A percentile compares a stretch with the other conserved stretches of the same genome.
Evolutionary conservation across 2,888 invertebrate genomes (phyloP).

Genomic region (Gnatocerus cornutus): DNA sequence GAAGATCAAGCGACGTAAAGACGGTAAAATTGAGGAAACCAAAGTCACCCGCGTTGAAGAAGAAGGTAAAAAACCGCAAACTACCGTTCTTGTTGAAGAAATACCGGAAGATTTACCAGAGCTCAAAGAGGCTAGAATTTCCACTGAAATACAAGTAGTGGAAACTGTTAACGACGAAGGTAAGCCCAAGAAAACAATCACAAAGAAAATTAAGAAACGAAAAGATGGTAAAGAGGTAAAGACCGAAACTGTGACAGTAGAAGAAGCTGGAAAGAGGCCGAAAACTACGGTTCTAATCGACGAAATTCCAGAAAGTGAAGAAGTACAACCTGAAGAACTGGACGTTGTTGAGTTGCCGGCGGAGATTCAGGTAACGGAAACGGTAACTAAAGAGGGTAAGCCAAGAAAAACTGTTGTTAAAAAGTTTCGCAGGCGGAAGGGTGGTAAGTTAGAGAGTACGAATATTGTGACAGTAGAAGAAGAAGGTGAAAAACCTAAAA

Average conservation of each 20-base stretch:
- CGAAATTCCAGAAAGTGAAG: slow-evolving; percentile 58
- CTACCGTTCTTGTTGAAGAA: slow-evolving; percentile 61
- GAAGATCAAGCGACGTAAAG: slow-evolving; percentile 64
- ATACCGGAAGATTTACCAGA: slow-evolving; percentile 50
- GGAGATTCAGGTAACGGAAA: slow-evolving; percentile 59
- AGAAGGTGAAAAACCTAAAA: slow-evolving; percentile 70
- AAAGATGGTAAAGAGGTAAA: slow-evolving; percentile 59
- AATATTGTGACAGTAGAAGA: slow-evolving; percentile 68
- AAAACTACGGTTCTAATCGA: slow-evolving; percentile 58
- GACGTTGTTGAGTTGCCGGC: slow-evolving; percentile 59
- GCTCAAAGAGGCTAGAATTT: slow-evolving; percentile 14
- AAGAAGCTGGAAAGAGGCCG: slow-evolving; percentile 67
- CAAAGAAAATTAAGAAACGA: slow-evolving; percentile 61
- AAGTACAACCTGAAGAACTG: slow-evolving; percentile 53
- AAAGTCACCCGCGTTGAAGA: slow-evolving; percentile 68
- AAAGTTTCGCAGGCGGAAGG: slow-evolving; percentile 67
- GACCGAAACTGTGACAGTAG: slow-evolving; percentile 69
- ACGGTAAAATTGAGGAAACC: slow-evolving; percentile 67
- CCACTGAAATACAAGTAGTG: slow-evolving; percentile 57
- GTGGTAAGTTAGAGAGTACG: slow-evolving; percentile 68
- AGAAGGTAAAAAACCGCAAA: slow-evolving; percentile 64
- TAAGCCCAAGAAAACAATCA: slow-evolving; percentile 56
- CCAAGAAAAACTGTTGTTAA: slow-evolving; percentile 57
- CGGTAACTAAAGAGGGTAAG: slow-evolving; percentile 60
- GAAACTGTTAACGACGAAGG: slow-evolving; percentile 65